Percentiles rank a stretch among this genome's conserved stretches.
These are phyloP conservation scores for Syngnathus scovelli DNA, from an alignment of 2,113 vertebrate species.

Conservation along the genomic window DNA sequence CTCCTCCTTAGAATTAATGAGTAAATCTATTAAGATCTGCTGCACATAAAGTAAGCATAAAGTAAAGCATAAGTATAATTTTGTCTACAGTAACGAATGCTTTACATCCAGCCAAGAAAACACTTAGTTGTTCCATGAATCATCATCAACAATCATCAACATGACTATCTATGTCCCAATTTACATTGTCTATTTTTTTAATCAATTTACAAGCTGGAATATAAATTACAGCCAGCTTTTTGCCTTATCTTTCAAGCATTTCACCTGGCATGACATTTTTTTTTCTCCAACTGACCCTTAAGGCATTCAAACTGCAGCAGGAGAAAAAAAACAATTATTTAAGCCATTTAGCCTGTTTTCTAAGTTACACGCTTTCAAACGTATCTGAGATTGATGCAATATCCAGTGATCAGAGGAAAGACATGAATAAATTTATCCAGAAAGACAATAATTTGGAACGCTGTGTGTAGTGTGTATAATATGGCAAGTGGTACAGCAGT, in stretches of 20 bases:
- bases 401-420: background rate
- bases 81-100: background rate
- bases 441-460: background rate
- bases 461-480: background rate
- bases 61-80: too few relatives aligned
- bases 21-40: slow-evolving; percentile 1
- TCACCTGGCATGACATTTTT: background rate
- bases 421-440: background rate
- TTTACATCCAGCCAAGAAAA: background rate
- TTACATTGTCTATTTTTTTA: background rate
- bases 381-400: background rate
- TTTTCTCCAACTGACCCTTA: too few relatives aligned
- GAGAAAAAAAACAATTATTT: background rate
- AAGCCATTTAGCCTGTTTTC: background rate
- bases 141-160: background rate
- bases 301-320: too few relatives aligned
- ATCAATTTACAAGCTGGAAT: background rate
- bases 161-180: background rate
- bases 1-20: slow-evolving; percentile 12
- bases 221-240: background rate
- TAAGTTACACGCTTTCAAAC: background rate
- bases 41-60: background rate
- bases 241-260: background rate
- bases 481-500: too few relatives aligned
- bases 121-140: background rate